These are phyloP conservation scores for Aspiorhynchus laticeps DNA, from an alignment of 2,113 vertebrate genomes.

Conservation along the genomic window DNA sequence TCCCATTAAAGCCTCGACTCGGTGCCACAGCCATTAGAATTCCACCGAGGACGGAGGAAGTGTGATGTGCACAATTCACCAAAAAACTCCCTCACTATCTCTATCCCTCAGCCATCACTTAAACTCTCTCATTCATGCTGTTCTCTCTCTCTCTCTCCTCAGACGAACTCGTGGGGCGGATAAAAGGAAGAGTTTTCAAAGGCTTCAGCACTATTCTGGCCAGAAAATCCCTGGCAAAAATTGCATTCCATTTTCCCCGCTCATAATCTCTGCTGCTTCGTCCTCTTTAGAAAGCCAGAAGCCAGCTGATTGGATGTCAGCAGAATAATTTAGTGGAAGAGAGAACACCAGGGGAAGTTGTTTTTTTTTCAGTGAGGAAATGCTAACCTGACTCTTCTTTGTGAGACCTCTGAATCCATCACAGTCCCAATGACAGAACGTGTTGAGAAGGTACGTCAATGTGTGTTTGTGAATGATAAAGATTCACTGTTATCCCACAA, in stretches of 20 bases:
- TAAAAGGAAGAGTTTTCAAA: slow-evolving; percentile 58
- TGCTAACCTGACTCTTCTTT: background rate
- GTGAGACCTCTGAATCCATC: slow-evolving; percentile 25
- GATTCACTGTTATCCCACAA: background rate
- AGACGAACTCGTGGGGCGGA: slow-evolving; percentile 45
- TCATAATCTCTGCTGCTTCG: slow-evolving; percentile 48
- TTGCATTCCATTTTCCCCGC: slow-evolving; percentile 46
- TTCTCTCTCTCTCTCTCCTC: slow-evolving; percentile 39
- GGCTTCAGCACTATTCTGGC: slow-evolving; percentile 43
- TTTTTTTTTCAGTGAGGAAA: background rate
- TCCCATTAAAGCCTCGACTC: slow-evolving; percentile 14
- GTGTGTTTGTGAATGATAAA: background rate
- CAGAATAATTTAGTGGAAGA: slow-evolving; percentile 51
- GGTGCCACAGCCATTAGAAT: slow-evolving; percentile 44
- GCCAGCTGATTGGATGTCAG: slow-evolving; percentile 49
- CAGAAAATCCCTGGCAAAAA: slow-evolving; percentile 50
- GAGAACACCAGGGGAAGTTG: background rate
- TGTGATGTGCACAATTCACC: slow-evolving; percentile 39
- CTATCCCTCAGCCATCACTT: slow-evolving; percentile 33
- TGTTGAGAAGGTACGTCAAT: background rate
- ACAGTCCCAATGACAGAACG: background rate
- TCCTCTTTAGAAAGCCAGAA: slow-evolving; percentile 50
- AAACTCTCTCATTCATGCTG: slow-evolving; percentile 24
- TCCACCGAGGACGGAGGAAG: slow-evolving; percentile 37
- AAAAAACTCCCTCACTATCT: slow-evolving; percentile 30